Evolutionary conservation across 2,113 vertebrate genomes (phyloP).

Genomic region (Dinomys branickii): DNA sequence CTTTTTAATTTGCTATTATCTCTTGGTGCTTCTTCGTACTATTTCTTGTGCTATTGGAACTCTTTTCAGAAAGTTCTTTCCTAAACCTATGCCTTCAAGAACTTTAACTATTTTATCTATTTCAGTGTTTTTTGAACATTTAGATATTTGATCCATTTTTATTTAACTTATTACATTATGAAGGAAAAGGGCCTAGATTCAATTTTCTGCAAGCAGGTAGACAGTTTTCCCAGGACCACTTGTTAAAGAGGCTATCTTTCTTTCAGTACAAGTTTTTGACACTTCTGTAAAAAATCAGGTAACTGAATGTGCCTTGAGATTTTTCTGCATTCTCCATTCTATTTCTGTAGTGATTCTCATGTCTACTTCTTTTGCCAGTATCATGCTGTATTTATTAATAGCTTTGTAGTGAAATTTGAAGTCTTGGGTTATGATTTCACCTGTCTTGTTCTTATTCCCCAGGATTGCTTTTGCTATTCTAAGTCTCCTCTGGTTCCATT

Average conservation of each 20-base stretch:
- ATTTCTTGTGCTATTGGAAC: not conserved
- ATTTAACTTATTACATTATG: not conserved
- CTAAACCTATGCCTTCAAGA: not conserved
- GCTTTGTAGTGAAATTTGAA: not conserved
- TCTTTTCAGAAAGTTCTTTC: not conserved
- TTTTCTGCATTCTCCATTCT: not conserved
- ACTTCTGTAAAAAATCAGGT: not conserved
- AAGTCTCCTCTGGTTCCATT: not conserved
- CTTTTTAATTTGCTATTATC: not conserved
- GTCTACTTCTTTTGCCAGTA: not conserved
- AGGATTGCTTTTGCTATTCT: not conserved
- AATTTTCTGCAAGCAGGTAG: not conserved
- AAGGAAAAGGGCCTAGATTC: not conserved
- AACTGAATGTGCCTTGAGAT: not conserved
- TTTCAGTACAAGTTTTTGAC: not conserved
- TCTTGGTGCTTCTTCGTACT: not conserved
- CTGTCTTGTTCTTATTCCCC: not conserved
- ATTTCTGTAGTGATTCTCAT: not conserved
- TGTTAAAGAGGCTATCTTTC: not conserved
- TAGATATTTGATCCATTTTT: not conserved
- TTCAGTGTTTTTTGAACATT: not conserved
- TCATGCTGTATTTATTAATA: not conserved
- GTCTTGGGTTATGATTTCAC: not conserved
- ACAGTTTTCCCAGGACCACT: not conserved
- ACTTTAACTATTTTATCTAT: not conserved